Base-by-base conservation (phyloP, 2,888 invertebrate genomes). In the Eupsilia transversa region DNA sequence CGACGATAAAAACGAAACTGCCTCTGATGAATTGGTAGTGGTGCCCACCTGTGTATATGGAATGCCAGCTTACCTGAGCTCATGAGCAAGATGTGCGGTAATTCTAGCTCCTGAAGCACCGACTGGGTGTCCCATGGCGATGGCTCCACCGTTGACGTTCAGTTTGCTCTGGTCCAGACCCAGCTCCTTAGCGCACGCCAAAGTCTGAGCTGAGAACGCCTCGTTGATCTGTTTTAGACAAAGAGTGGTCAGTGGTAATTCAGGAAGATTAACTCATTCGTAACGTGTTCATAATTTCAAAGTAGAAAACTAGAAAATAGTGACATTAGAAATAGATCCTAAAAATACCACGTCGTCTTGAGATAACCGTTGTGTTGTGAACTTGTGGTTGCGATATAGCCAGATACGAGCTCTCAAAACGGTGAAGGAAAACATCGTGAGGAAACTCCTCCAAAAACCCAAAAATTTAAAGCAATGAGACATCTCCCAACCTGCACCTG, bases 41-140 rank as follows among this genome's bases (percentile, higher is more conserved):
- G 23, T 14, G 12, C 12, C 27, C 23, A 35, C 27, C 10, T 35
- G 27, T 33, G 23, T 20, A 7, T n/a, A 17, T 9, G 9, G 3
- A 23, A n/a, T 64, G 10, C 4, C 35, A 33, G 14, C 5, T 56
- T 77, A 99, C 99, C 97, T 98, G 80, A 99, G 96, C 95, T 99
- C 99, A 93, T 99, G 98, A 33, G 98, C 97, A 61, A 99, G 95
- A 93, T 99, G 99, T 20, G 97, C 97, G 0, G 98, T 98, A 88
- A 99, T 99, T 92, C 99, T 97, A n/a, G 98, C 97, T 7, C 99
- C 99, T 56, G 99, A 98, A 17, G 99, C 99, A 52, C 97, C 99
- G 20, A 99, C 96, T 3, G 99, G 99, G 97, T 99, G 99, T 30
- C 99, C 99, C 82, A 99, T 91, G 54, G 99, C 99, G 91, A 99